Conservation (phyloP, 2,797 vertebrate genomes). For the Novumbra hubbsi region DNA sequence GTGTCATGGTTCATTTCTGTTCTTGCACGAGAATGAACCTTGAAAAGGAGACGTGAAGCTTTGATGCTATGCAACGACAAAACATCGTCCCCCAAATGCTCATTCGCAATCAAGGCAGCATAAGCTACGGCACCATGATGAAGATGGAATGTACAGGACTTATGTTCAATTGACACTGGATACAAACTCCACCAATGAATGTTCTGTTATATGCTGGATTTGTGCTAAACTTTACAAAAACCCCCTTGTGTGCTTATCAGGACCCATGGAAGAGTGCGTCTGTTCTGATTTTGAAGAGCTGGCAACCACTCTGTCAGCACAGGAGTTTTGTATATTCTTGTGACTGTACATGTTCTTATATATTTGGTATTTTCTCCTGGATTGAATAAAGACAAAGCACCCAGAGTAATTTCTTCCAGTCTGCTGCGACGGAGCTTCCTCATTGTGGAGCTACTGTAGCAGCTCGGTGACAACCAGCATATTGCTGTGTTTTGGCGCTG, state of each 20-base stretch:
- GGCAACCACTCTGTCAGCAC: slow-evolving; percentile 30
- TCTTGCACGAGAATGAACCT: neutral
- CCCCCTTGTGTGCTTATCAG: slow-evolving; percentile 23
- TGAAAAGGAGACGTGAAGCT: neutral
- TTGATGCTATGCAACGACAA: neutral
- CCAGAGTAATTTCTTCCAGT: slow-evolving; percentile 28
- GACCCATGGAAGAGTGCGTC: slow-evolving; percentile 36
- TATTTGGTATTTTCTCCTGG: slow-evolving; percentile 18
- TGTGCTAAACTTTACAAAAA: slow-evolving; percentile 29
- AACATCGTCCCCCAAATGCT: neutral
- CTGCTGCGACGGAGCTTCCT: slow-evolving; percentile 22
- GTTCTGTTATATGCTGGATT: slow-evolving; percentile 25
- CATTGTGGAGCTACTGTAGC: slow-evolving; percentile 43
- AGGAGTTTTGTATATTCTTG: neutral
- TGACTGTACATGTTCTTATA: neutral
- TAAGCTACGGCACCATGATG: neutral
- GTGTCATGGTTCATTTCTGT: neutral
- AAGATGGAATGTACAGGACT: neutral
- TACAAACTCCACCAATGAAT: slow-evolving; percentile 13
- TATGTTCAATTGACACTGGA: neutral
- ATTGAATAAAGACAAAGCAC: slow-evolving; percentile 40
- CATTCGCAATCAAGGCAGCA: neutral
- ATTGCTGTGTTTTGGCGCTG: slow-evolving; percentile 40
- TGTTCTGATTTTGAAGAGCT: slow-evolving; percentile 36
- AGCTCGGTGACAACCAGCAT: slow-evolving; percentile 32